Base-by-base conservation (phyloP, 2,888 invertebrate genomes). In the Zygothrica quintamaculata region DNA sequence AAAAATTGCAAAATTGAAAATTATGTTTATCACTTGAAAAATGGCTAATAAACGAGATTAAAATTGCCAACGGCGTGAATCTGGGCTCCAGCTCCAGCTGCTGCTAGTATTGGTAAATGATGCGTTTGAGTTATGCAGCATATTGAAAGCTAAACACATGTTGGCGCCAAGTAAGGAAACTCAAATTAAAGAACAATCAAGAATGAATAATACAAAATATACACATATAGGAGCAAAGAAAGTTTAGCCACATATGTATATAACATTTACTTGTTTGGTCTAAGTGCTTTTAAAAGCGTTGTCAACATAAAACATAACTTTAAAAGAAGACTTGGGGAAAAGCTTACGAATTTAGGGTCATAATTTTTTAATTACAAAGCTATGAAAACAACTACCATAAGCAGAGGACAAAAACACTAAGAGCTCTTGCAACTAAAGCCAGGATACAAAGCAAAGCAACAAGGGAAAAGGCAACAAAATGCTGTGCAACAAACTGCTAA, bases 1-100 rank as follows among this genome's bases (percentile, higher is more conserved):
- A 82, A 82, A 80, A 79, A 85, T 84, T 74, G 86, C 61, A 80
- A 80, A 86, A 80, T 84, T 80, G 84, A 85, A 86, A 80, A 80
- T 80, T 74, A 84, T 84, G 80, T 80, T 74, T 68, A 86, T 71
- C 81, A 74, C 74, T 86, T 84, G 86, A 80, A 84, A 86, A 84
- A 80, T 86, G 67, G 81, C 81, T 86, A 80, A 84, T 86, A 80
- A 80, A 80, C 84, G 80, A 80, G 87, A 86, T 86, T 80, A 80
- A 80, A 80, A 86, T 86, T 77, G 84, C 71, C 65, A 62, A 64
- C 50, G 51, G 59, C 64, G 65, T 68, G 80, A 86, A 80, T 80
- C 59, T 65, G 57, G 51, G 60, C 34, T 51, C 26, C 55, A 40
- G 34, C 57, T 65, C 53, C 61, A 31, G 16, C 33, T 1, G 42